These are phyloP conservation scores for Cantharis rufa DNA, from an alignment of 2,888 invertebrate genomes.

Conservation along the genomic window DNA sequence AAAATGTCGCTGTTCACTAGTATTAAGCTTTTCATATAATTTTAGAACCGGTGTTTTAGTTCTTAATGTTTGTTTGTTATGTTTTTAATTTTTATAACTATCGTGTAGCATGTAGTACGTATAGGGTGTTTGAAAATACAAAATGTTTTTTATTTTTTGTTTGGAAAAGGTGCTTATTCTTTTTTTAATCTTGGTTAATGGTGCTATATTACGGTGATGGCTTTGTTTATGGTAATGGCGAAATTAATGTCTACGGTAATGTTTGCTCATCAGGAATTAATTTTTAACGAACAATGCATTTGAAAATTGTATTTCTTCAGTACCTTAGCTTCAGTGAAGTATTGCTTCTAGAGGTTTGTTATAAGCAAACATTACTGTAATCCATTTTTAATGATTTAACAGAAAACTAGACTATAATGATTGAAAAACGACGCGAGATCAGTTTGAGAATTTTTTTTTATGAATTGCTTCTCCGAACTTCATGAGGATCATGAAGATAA, in stretches of 20 bases:
- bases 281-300: neutral
- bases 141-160: neutral
- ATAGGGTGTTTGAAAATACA: neutral
- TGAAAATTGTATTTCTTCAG: neutral
- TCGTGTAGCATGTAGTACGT: neutral
- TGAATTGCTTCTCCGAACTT: no score
- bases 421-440: no score
- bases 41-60: neutral
- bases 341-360: neutral
- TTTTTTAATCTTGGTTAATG: neutral
- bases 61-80: neutral
- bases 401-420: no score
- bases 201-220: neutral
- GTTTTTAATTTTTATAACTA: neutral
- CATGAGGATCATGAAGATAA: no score
- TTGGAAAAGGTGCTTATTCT: neutral
- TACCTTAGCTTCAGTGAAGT: no score
- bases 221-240: neutral
- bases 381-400: no score
- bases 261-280: neutral
- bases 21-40: neutral
- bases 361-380: neutral
- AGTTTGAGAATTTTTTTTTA: no score
- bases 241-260: neutral
- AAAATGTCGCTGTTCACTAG: neutral